phyloP scores from a whole-genome alignment of 2,888 invertebrate species.

The Creontiades dilutus region DNA sequence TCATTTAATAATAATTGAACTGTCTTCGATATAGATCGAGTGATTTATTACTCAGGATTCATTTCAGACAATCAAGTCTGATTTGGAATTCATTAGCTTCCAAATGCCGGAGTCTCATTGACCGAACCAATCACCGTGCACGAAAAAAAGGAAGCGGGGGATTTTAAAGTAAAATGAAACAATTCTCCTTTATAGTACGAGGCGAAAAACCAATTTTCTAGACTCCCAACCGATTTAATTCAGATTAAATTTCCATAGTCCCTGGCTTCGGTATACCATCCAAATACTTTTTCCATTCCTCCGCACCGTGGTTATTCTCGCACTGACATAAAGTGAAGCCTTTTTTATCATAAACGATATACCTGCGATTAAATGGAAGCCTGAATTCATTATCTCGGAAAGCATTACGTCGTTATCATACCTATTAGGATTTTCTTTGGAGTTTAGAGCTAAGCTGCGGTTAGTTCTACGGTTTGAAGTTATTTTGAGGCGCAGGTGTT shows the following conservation, averaged over 20 bases:
- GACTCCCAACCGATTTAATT: conserved; percentile 11
- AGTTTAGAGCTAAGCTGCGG: no score
- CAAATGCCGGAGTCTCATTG: background rate
- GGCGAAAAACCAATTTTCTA: conserved; percentile 18
- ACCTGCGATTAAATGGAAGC: background rate
- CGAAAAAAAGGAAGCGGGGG: background rate
- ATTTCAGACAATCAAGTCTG: background rate
- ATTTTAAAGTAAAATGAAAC: background rate
- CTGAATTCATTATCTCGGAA: background rate
- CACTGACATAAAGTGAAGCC: background rate
- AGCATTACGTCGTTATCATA: no score
- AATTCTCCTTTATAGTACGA: background rate
- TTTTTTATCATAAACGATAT: background rate
- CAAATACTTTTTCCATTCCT: background rate
- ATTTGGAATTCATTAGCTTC: conserved; percentile 1
- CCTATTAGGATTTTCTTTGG: no score
- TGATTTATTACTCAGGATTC: background rate
- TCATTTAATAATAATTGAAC: no score
- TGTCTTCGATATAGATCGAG: no score
- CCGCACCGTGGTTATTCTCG: background rate
- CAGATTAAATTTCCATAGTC: conserved; percentile 14
- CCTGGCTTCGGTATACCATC: background rate
- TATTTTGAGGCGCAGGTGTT: no score
- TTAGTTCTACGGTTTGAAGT: no score
- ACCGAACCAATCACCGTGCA: background rate